These are phyloP conservation scores for Choloepus didactylus DNA, from an alignment of 2,797 vertebrate species.

Conservation along the genomic window DNA sequence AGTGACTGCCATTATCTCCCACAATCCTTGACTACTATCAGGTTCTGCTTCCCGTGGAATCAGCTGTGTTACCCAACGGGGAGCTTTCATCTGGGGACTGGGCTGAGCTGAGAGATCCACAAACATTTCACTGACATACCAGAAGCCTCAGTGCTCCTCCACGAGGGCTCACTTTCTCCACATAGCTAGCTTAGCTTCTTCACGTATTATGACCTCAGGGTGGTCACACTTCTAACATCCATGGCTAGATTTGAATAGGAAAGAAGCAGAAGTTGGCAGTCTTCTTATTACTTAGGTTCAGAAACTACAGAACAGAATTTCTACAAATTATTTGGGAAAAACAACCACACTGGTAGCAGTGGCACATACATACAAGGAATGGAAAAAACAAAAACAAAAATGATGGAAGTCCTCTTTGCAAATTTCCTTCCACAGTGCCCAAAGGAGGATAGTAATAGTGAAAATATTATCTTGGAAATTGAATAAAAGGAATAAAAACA, in stretches of 20 bases:
- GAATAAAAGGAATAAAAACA: neutral
- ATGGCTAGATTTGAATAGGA: neutral
- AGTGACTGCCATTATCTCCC: too few relatives aligned
- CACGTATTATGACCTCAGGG: neutral
- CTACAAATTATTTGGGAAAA: neutral
- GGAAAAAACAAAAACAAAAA: neutral
- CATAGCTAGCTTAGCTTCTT: neutral
- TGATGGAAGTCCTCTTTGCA: neutral
- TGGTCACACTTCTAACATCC: too few relatives aligned
- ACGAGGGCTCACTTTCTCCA: too few relatives aligned
- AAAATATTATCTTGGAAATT: neutral
- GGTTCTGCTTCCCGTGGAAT: neutral
- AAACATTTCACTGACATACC: too few relatives aligned
- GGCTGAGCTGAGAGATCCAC: neutral
- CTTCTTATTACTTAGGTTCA: neutral
- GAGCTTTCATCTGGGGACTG: neutral
- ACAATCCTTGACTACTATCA: too few relatives aligned
- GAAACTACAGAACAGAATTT: neutral
- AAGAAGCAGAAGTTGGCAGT: neutral
- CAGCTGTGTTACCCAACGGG: neutral
- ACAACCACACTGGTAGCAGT: neutral
- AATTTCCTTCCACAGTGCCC: neutral
- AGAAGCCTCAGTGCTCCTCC: neutral
- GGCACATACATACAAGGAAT: neutral
- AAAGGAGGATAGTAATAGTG: neutral